Evolutionary conservation across 2,113 vertebrate species (phyloP).

Genomic region (Sebastes fasciatus): DNA sequence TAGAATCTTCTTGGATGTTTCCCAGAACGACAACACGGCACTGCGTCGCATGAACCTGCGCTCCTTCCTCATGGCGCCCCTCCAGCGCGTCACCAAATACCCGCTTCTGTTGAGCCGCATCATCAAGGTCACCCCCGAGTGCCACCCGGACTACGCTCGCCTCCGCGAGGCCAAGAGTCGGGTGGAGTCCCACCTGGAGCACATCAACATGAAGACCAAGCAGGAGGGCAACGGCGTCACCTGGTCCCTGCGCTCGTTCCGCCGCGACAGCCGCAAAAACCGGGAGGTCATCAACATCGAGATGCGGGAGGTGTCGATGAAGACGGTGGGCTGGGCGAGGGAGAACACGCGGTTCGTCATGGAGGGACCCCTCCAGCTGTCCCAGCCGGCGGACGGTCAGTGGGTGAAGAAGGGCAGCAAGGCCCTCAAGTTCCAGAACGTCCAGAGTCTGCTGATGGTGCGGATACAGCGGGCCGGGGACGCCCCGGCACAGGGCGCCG

Average conservation of each 20-base stretch:
- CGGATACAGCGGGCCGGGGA: constrained; percentile 82
- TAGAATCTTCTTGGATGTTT: constrained; percentile 94
- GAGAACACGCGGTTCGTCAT: constrained; percentile 92
- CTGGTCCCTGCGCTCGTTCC: constrained; percentile 92
- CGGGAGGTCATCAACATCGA: constrained; percentile 92
- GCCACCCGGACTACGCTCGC: constrained; percentile 89
- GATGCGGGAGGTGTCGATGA: constrained; percentile 91
- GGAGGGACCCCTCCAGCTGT: constrained; percentile 91
- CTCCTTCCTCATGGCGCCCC: constrained; percentile 93
- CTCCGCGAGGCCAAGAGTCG: constrained; percentile 92
- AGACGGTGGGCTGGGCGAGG: constrained; percentile 89
- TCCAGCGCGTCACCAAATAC: constrained; percentile 94
- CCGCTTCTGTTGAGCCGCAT: constrained; percentile 91
- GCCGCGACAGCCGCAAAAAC: constrained; percentile 92
- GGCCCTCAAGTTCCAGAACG: constrained; percentile 93
- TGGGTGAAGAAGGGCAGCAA: constrained; percentile 93
- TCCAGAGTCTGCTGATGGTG: constrained; percentile 92
- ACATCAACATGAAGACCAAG: constrained; percentile 96
- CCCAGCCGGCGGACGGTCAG: constrained; percentile 91
- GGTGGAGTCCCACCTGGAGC: constrained; percentile 93
- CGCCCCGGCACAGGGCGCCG: constrained; percentile 8
- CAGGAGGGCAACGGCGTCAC: constrained; percentile 90
- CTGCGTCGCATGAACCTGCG: constrained; percentile 93
- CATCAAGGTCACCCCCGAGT: constrained; percentile 89
- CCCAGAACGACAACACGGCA: constrained; percentile 94